Evolutionary conservation across 92 coral and sea anemone genomes (phyloP).

Genomic region (Micromussa lordhowensis): DNA sequence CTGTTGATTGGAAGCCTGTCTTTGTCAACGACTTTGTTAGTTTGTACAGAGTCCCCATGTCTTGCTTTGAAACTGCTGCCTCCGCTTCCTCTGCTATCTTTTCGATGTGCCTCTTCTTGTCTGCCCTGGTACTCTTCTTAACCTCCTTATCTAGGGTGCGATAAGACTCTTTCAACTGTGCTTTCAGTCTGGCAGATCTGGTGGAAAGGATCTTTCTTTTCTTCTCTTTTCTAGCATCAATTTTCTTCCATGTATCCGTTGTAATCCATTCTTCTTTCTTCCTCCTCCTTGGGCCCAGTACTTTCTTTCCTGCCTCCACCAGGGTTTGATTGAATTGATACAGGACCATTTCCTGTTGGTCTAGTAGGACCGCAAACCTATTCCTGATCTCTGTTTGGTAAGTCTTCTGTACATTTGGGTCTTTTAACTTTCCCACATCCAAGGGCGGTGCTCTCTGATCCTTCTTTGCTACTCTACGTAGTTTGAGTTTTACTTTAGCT

Average conservation of each 20-base stretch:
- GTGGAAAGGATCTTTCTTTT: background rate
- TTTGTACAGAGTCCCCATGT: background rate
- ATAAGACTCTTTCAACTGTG: constrained; percentile 2
- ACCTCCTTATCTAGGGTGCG: constrained; percentile 13
- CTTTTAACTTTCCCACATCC: background rate
- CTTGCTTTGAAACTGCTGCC: too few species aligned
- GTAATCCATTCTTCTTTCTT: background rate
- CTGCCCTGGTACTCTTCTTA: constrained; percentile 18
- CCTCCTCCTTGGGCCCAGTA: background rate
- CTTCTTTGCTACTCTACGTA: background rate
- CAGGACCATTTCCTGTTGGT: background rate
- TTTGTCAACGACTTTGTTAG: background rate
- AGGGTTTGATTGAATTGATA: background rate
- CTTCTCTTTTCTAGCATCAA: constrained; percentile 7
- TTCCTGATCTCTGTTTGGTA: background rate
- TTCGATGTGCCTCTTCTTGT: too few species aligned
- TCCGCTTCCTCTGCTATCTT: too few species aligned
- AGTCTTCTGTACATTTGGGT: background rate
- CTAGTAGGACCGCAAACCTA: background rate
- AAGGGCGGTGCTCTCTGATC: background rate
- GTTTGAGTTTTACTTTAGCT: background rate
- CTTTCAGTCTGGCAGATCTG: constrained; percentile 4
- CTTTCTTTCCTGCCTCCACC: background rate
- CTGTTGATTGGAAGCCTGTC: background rate
- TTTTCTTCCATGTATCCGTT: constrained; percentile 15